Evolutionary conservation across 2,888 invertebrate genomes (phyloP), one percentile per base, ranked within the genome.

Genomic region (Cantharis rufa): DNA sequence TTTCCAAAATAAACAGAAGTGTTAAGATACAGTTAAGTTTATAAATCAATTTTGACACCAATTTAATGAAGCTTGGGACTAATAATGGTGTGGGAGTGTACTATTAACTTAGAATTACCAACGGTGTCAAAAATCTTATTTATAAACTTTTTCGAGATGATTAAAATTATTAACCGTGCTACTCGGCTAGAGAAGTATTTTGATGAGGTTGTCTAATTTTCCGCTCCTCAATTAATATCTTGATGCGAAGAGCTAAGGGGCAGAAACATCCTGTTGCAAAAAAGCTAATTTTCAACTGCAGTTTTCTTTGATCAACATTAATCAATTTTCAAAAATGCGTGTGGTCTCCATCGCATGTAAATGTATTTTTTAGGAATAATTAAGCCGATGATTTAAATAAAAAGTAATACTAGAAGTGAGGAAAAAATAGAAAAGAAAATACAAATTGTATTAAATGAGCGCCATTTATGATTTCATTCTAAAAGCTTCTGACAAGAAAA

Each of bases 171-270:
- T 71, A 62, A 27, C 18, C 62, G 70, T 71, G 70, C 62, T 70
- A 71, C 70, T 48, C 70, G 62, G 10, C n/a, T 24, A 62, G 62
- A 62, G 24, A 71, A 16, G 62, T 21, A 24, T 71, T 71, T 71
- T 28, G 71, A 63, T 62, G 63, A 62, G 71, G 63, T 28, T 71
- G 71, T 71, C 71, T 62, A 62, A 71, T 71, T 21, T 21, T 62
- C 15, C 21, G 71, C 62, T 61, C 18, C 63, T 71, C 62, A 32
- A 71, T 71, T 71, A 63, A 71, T 71, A 71, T 63, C 16, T n/a
- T n/a, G 1, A 71, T 16, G 63, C 15, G 63, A 71, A 27, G 63
- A 62, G 63, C 63, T 63, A 63, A 63, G 15, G n/a, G 48, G 48
- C 48, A 48, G 48, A n/a, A n/a, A 48, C n/a, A 48, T 48, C 48